Evolutionary conservation across 2,113 vertebrate species (phyloP).

Genomic region (Pionites leucogaster): DNA sequence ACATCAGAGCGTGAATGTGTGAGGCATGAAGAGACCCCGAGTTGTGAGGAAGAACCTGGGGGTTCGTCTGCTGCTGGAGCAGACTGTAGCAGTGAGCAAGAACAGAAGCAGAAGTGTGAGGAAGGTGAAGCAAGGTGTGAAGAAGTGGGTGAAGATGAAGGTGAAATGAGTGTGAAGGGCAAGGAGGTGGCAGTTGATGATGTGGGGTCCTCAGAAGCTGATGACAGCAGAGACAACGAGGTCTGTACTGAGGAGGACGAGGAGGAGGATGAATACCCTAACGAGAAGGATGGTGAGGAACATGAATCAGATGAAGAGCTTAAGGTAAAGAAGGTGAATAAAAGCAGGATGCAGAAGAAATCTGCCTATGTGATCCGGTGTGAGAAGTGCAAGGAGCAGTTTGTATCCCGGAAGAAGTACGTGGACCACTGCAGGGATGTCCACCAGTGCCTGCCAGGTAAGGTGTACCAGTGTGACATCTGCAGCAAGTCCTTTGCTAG

Average conservation of each 20-base stretch:
- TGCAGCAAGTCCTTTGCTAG: conserved; percentile 68
- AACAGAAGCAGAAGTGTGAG: neutral
- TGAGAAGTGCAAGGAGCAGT: conserved; percentile 56
- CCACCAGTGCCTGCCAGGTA: conserved; percentile 60
- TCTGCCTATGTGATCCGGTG: conserved; percentile 37
- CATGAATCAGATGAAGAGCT: neutral
- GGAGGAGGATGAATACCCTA: neutral
- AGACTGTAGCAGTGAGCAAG: neutral
- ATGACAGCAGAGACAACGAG: neutral
- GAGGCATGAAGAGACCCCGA: neutral
- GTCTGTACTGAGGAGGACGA: neutral
- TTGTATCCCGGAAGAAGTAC: conserved; percentile 43
- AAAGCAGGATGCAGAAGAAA: neutral
- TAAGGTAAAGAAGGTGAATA: neutral
- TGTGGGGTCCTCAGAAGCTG: neutral
- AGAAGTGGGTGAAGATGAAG: neutral
- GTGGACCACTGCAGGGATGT: conserved; percentile 61
- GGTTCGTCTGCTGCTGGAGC: neutral
- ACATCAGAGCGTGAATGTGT: neutral
- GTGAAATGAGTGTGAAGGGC: neutral
- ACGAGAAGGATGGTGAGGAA: neutral
- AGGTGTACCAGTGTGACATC: conserved; percentile 66
- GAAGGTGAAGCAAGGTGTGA: neutral
- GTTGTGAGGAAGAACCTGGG: neutral
- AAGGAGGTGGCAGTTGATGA: neutral